Evolutionary conservation across 2,888 invertebrate genomes (phyloP).

Genomic region (Lasioglossum leucozonium): DNA sequence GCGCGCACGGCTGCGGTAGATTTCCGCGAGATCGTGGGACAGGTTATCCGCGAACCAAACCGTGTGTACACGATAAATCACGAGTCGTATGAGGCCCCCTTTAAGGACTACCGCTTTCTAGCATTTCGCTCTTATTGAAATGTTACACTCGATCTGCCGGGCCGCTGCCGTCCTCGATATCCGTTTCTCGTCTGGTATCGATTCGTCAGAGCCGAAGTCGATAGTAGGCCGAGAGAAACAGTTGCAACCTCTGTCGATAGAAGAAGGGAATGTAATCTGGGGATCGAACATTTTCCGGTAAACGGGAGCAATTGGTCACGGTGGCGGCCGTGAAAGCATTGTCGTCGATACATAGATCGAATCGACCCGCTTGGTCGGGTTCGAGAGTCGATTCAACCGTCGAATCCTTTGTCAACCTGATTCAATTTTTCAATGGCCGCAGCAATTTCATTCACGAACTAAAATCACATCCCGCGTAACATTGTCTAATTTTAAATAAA

Average conservation of each 20-base stretch:
- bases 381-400: neutral
- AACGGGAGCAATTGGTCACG: constrained; percentile 49
- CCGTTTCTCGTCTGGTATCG: neutral
- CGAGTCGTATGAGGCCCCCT: neutral
- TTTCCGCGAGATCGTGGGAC: neutral
- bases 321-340: constrained; percentile 58
- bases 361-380: neutral
- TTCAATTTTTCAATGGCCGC: neutral
- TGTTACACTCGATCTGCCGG: constrained; percentile 3
- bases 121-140: constrained; percentile 34
- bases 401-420: neutral
- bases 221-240: constrained; percentile 15
- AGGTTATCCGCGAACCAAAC: neutral
- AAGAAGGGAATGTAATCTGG: constrained; percentile 14
- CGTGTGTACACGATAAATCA: neutral
- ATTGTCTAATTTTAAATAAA: no score
- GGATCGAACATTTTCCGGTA: constrained; percentile 23
- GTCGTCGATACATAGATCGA: constrained; percentile 40
- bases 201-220: neutral
- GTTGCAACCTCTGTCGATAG: neutral
- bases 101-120: constrained; percentile 41
- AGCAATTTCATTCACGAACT: no score
- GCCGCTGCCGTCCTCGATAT: neutral
- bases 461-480: no score
- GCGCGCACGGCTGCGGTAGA: neutral